Conservation (phyloP, 2,113 vertebrate genomes). For the Phyllopteryx taeniolatus region DNA sequence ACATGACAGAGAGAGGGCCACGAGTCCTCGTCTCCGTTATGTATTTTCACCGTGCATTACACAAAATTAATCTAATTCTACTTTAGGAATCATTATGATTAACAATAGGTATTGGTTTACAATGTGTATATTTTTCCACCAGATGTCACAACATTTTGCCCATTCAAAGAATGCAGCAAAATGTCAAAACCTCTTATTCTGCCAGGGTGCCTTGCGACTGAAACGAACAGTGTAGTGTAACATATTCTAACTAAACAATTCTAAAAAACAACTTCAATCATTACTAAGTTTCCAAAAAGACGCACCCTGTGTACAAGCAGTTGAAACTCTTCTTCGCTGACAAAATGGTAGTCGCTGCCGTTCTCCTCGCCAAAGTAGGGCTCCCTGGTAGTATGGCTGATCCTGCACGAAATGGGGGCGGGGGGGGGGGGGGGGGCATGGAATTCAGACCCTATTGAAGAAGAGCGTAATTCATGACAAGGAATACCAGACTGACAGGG, state of each 20-base stretch:
- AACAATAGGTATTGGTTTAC: too few relatives aligned
- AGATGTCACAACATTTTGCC: too few relatives aligned
- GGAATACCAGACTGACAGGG: background rate
- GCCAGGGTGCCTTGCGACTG: too few relatives aligned
- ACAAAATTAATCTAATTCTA: too few relatives aligned
- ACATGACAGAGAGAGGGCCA: background rate
- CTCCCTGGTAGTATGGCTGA: slow-evolving; percentile 86
- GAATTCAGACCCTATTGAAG: background rate
- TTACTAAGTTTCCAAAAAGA: background rate
- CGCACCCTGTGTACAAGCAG: slow-evolving; percentile 75
- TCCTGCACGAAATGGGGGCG: slow-evolving; percentile 65
- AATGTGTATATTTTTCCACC: too few relatives aligned
- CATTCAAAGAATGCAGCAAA: background rate
- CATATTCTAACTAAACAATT: background rate
- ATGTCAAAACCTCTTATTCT: background rate
- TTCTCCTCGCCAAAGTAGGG: slow-evolving; percentile 86
- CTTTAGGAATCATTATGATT: too few relatives aligned
- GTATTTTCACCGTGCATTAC: background rate
- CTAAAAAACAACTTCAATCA: background rate
- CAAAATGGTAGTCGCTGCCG: slow-evolving; percentile 85
- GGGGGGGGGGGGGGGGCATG: too few relatives aligned
- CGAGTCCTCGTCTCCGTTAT: too few relatives aligned
- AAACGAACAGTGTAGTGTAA: too few relatives aligned
- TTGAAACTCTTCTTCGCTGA: slow-evolving; percentile 82
- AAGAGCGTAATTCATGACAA: background rate